Conservation (phyloP, 2,888 invertebrate species). For the Protodeltote pygarga region DNA sequence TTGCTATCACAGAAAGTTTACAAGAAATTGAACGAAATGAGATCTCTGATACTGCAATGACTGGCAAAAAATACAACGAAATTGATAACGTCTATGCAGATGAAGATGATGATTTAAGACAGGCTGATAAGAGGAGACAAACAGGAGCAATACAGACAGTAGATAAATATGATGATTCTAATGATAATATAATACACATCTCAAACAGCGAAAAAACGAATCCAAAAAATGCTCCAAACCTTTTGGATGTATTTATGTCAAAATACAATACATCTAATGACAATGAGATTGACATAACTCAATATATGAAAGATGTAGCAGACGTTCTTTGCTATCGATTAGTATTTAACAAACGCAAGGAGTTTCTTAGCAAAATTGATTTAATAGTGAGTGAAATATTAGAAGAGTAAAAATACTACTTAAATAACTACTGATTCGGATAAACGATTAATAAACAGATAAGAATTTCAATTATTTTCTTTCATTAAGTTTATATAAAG, state of each 20-base stretch:
- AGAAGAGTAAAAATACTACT: not conserved
- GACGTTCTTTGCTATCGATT: constrained; percentile 13
- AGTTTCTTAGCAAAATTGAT: constrained; percentile 18
- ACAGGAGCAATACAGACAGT: not conserved
- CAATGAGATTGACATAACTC: not conserved
- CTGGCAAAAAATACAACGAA: no score
- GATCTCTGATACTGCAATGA: no score
- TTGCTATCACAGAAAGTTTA: no score
- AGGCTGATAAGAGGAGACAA: not conserved
- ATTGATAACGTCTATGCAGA: not conserved
- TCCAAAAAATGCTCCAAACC: not conserved
- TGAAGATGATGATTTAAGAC: no score
- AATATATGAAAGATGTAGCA: constrained; percentile 31
- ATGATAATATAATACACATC: not conserved
- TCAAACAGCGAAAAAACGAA: not conserved
- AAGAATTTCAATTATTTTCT: no score
- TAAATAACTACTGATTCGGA: not conserved
- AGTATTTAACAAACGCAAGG: constrained; percentile 10
- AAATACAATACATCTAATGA: not conserved
- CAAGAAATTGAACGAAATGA: no score
- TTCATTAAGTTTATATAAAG: no score
- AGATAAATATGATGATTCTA: not conserved
- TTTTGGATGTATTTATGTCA: constrained; percentile 10
- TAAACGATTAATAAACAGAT: not conserved
- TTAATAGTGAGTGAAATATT: constrained; percentile 26